These are phyloP conservation scores for Halocynthia aurantium DNA, from an alignment of 23 tunicate species.

Conservation along the genomic window DNA sequence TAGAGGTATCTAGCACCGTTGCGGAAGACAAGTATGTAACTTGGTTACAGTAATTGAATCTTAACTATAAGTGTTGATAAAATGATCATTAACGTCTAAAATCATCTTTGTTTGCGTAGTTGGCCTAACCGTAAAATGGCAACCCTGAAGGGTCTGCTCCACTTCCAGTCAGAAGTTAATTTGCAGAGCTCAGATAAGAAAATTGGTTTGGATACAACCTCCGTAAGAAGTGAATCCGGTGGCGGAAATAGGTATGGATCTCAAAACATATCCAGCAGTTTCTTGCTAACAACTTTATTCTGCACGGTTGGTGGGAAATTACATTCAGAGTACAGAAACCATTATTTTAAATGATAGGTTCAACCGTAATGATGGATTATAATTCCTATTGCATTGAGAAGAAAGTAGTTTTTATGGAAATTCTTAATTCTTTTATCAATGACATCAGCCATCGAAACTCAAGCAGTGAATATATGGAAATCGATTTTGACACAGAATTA, in stretches of 20 bases:
- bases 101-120: neutral
- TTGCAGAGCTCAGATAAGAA: slow-evolving; percentile 12
- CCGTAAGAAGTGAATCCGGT: no score
- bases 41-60: neutral
- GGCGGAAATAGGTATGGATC: no score
- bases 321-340: neutral
- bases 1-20: neutral
- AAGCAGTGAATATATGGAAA: neutral
- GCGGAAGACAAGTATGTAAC: no score
- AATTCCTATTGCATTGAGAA: no score
- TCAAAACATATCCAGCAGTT: no score
- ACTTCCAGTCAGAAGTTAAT: slow-evolving; percentile 5
- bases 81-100: neutral
- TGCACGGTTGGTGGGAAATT: neutral
- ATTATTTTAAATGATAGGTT: no score
- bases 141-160: slow-evolving; percentile 3
- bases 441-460: no score
- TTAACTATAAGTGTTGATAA: neutral
- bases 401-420: no score
- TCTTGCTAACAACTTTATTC: no score
- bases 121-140: slow-evolving; percentile 26
- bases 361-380: no score
- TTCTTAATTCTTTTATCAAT: no score
- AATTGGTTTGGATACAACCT: no score
- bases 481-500: neutral